Conservation (phyloP, 2,888 invertebrate species). For the Calameuta idolon region DNA sequence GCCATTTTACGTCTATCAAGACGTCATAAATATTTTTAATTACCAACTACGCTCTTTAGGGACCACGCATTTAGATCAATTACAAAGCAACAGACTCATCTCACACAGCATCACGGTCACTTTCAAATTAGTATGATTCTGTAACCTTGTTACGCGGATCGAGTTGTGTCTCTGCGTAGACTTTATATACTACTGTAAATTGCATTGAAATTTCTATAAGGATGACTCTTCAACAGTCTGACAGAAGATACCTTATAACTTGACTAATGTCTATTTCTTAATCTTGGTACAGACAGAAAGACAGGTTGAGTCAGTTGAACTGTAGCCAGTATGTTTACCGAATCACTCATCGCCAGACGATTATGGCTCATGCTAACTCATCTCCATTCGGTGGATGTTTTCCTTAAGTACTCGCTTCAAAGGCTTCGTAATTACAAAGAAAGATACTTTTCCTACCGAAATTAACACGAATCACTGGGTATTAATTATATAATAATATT, state of each 20-base stretch:
- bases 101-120: conserved; percentile 16
- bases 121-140: conserved; percentile 16
- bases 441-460: background rate
- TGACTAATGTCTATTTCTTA: background rate
- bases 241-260: background rate
- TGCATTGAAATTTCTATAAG: background rate
- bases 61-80: conserved; percentile 16
- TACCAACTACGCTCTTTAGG: conserved; percentile 14
- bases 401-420: background rate
- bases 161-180: background rate
- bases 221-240: background rate
- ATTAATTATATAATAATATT: background rate
- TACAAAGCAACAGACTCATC: conserved; percentile 14
- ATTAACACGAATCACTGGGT: background rate
- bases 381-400: background rate
- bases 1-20: background rate
- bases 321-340: background rate
- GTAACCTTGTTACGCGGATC: conserved; percentile 14
- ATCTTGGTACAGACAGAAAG: background rate
- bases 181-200: background rate
- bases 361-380: background rate
- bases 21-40: conserved; percentile 8
- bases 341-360: background rate
- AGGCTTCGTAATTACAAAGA: background rate
- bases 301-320: background rate